These are phyloP conservation scores for Arion vulgaris DNA, from an alignment of 1,140 invertebrate species.

Conservation along the genomic window DNA sequence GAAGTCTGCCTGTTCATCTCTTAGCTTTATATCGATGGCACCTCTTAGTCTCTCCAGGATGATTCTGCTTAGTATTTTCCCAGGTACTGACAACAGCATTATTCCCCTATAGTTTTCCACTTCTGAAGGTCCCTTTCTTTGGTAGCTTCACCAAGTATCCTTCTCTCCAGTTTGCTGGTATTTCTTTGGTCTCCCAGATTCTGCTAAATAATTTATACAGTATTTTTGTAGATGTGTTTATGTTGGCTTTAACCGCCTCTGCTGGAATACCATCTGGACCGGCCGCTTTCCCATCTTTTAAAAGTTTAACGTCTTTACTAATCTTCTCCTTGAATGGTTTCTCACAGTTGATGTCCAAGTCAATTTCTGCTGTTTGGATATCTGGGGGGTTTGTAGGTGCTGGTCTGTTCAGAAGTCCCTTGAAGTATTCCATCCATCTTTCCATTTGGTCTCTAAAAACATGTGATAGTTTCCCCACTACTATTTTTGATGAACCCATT, in stretches of 20 bases:
- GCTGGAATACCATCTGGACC: constrained; percentile 42
- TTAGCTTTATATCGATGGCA: constrained; percentile 32
- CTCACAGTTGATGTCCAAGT: not conserved
- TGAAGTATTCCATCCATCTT: too few relatives aligned
- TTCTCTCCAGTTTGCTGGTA: too few relatives aligned
- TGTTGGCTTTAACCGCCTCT: constrained; percentile 40
- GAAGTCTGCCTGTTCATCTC: constrained; percentile 45
- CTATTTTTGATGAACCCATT: too few relatives aligned
- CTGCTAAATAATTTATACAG: constrained; percentile 17
- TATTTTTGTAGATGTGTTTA: constrained; percentile 8
- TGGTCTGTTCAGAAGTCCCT: not conserved
- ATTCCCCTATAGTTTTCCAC: constrained; percentile 54
- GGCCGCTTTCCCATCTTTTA: constrained; percentile 21
- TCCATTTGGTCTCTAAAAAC: too few relatives aligned
- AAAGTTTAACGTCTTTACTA: not conserved
- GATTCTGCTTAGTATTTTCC: constrained; percentile 41
- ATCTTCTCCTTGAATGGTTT: not conserved
- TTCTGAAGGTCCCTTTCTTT: constrained; percentile 43
- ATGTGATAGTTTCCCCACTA: too few relatives aligned
- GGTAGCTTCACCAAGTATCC: too few relatives aligned
- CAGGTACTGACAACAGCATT: constrained; percentile 30
- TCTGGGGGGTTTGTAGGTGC: not conserved
- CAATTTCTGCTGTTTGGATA: not conserved
- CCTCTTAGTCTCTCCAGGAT: constrained; percentile 40
- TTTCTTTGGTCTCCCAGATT: constrained; percentile 21